A percentile compares a stretch with the other conserved stretches of the same genome.
Conservation (phyloP, 2,113 vertebrate species). For the Holacanthus passer region DNA sequence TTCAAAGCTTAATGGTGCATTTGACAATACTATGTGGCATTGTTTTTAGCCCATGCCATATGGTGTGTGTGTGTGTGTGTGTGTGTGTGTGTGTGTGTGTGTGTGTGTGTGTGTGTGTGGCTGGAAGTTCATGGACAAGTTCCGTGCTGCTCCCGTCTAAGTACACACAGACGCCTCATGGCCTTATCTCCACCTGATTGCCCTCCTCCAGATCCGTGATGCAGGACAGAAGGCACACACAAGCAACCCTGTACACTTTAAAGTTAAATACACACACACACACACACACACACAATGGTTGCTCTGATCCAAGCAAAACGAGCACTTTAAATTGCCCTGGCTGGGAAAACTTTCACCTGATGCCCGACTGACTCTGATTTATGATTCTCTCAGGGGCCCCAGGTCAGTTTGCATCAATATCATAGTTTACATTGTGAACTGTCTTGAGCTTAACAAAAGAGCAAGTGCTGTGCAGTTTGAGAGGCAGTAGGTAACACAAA, state of each 20-base stretch:
- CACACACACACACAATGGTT: slow-evolving; percentile 36
- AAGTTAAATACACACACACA: slow-evolving; percentile 43
- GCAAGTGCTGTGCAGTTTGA: slow-evolving; percentile 27
- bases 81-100: slow-evolving; percentile 7
- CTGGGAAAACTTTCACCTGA: slow-evolving; percentile 83
- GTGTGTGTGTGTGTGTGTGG: slow-evolving; percentile 3
- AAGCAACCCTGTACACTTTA: slow-evolving; percentile 12
- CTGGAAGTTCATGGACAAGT: slow-evolving; percentile 69
- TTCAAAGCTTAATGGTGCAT: background rate
- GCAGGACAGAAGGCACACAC: slow-evolving; percentile 58
- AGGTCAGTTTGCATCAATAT: slow-evolving; percentile 32
- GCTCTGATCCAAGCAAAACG: slow-evolving; percentile 11
- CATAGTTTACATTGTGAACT: slow-evolving; percentile 24
- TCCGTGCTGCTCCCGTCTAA: slow-evolving; percentile 84
- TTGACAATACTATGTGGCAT: slow-evolving; percentile 26
- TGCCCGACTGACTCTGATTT: slow-evolving; percentile 69
- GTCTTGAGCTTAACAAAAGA: slow-evolving; percentile 26
- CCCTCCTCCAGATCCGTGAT: slow-evolving; percentile 76
- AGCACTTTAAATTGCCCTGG: slow-evolving; percentile 21
- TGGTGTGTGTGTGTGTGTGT: slow-evolving; percentile 54
- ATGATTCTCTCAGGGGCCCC: slow-evolving; percentile 33
- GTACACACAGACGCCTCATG: slow-evolving; percentile 74
- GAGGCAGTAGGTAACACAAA: background rate
- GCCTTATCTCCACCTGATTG: slow-evolving; percentile 82
- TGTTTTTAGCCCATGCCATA: slow-evolving; percentile 67